Evolutionary conservation across 2,113 vertebrate genomes (phyloP).

Genomic region (Gracilinanus agilis): DNA sequence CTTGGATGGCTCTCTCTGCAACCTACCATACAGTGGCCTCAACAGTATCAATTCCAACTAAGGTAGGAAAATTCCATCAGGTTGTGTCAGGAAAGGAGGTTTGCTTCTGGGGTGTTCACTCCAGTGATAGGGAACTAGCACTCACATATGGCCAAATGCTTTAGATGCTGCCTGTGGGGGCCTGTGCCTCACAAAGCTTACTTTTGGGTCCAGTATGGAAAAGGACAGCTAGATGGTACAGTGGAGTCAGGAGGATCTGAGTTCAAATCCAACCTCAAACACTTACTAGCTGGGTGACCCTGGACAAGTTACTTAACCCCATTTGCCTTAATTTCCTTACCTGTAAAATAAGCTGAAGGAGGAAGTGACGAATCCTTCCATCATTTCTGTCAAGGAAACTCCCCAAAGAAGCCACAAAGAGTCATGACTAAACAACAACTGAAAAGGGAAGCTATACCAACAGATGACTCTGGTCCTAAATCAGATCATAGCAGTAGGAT

Average conservation of each 20-base stretch:
- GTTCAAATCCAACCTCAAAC: too few relatives aligned
- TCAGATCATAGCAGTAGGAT: not conserved
- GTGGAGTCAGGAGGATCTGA: too few relatives aligned
- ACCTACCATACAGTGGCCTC: not conserved
- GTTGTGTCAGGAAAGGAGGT: not conserved
- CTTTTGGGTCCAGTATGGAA: not conserved
- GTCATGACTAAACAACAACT: too few relatives aligned
- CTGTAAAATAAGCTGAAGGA: too few relatives aligned
- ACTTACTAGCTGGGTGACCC: too few relatives aligned
- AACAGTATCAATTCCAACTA: not conserved
- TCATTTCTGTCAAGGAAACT: too few relatives aligned
- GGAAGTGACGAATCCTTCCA: too few relatives aligned
- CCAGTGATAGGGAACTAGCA: not conserved
- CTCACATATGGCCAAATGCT: not conserved
- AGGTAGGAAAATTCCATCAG: not conserved
- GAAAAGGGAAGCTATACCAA: not conserved
- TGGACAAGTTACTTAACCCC: too few relatives aligned
- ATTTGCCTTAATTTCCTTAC: too few relatives aligned
- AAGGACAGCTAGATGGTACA: not conserved
- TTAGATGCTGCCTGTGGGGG: not conserved
- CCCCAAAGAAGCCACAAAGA: too few relatives aligned
- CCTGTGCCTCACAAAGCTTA: not conserved
- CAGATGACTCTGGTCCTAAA: not conserved
- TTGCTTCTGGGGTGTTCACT: not conserved
- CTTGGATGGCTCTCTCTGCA: not conserved